Conservation (phyloP, 37 sponge, comb jelly and placozoan genomes). For the Spongilla lacustris region DNA sequence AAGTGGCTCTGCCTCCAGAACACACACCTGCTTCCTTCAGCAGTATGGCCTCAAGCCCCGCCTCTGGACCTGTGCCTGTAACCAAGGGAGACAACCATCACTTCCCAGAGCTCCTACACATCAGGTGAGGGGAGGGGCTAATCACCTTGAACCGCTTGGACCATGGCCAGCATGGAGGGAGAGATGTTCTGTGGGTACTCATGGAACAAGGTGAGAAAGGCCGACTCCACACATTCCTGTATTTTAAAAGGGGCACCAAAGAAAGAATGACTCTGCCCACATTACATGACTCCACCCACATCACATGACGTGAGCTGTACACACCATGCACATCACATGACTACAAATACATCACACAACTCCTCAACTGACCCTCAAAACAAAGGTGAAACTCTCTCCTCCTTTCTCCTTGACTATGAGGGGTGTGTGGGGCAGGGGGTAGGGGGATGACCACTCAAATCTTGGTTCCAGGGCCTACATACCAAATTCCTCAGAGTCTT, state of each 20-base stretch:
- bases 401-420: constrained; percentile 42
- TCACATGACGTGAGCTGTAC: not conserved
- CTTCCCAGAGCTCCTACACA: not conserved
- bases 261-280: not conserved
- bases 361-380: not conserved
- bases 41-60: constrained; percentile 26
- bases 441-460: not conserved
- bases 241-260: not conserved
- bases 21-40: constrained; percentile 70
- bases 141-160: constrained; percentile 75
- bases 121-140: not conserved
- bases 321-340: not conserved
- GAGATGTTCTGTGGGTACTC: constrained; percentile 55
- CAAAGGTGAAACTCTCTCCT: constrained; percentile 19
- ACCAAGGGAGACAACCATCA: not conserved
- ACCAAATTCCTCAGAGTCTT: constrained; percentile 75
- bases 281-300: not conserved
- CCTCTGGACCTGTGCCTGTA: constrained; percentile 8
- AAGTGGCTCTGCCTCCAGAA: no score
- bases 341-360: not conserved
- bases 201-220: constrained; percentile 52
- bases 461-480: constrained; percentile 4
- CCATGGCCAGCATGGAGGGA: constrained; percentile 51
- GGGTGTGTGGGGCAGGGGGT: not conserved
- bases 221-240: constrained; percentile 72